Percentiles rank a stretch among this genome's conserved stretches.
Evolutionary conservation across 92 coral and sea anemone genomes (phyloP).

Genomic region (Bergia sp.): DNA sequence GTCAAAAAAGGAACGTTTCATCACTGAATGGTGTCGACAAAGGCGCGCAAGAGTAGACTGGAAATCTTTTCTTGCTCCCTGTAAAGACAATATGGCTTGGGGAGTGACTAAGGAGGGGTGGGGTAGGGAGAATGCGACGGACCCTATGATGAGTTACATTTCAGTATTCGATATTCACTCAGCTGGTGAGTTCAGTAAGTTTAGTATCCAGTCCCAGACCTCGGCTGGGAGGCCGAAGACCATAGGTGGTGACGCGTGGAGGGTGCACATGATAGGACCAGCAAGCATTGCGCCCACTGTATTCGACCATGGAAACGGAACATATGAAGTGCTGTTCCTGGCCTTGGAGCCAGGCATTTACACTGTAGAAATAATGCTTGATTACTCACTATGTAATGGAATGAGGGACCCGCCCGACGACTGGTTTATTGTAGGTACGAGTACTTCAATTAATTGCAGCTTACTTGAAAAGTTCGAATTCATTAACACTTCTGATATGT

Average conservation of each 20-base stretch:
- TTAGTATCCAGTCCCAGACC: constrained; percentile 41
- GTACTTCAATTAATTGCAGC: too few relatives aligned
- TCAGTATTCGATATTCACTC: constrained; percentile 34
- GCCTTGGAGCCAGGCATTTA: constrained; percentile 44
- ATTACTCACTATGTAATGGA: constrained; percentile 45
- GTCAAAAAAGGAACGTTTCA: neutral
- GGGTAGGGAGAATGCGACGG: constrained; percentile 40
- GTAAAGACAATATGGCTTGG: constrained; percentile 54
- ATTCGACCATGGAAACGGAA: constrained; percentile 30
- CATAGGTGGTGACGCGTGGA: constrained; percentile 51
- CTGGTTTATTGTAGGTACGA: constrained; percentile 44
- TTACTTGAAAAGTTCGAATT: too few relatives aligned
- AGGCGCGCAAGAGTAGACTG: constrained; percentile 44
- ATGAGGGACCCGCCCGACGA: constrained; percentile 37
- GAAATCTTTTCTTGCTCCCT: constrained; percentile 42
- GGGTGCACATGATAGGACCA: constrained; percentile 40
- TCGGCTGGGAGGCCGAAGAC: constrained; percentile 18
- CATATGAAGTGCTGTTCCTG: constrained; percentile 43
- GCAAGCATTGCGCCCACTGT: constrained; percentile 40
- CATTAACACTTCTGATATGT: too few relatives aligned
- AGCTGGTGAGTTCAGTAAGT: constrained; percentile 44
- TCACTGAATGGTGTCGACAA: constrained; percentile 42
- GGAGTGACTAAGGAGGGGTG: constrained; percentile 51
- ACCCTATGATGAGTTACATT: constrained; percentile 44
- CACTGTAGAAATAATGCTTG: constrained; percentile 36